phyloP scores from a whole-genome alignment of 2,113 vertebrate genomes.

The Laticauda laticaudata region DNA sequence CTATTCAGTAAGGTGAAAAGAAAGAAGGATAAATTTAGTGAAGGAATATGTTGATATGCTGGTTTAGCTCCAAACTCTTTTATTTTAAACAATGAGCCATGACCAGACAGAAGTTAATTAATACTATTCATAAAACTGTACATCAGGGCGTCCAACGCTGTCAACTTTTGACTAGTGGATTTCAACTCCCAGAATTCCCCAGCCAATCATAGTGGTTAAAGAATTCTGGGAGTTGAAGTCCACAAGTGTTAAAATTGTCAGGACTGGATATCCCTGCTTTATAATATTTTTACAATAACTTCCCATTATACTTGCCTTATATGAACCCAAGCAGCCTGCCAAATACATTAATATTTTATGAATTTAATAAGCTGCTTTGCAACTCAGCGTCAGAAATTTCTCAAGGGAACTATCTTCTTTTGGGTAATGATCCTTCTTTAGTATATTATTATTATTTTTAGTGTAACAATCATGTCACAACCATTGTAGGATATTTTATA shows the following conservation, averaged over 20 bases:
- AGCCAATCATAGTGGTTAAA: not conserved
- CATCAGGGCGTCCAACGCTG: not conserved
- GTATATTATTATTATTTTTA: conserved; percentile 39
- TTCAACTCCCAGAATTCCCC: not conserved
- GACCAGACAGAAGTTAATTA: conserved; percentile 29
- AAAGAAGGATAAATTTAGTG: not conserved
- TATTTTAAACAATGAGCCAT: conserved; percentile 17
- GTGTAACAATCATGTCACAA: conserved; percentile 24
- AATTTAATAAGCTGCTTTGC: conserved; percentile 41
- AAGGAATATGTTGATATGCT: not conserved
- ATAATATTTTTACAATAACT: conserved; percentile 42
- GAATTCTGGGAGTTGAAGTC: not conserved
- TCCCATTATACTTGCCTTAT: conserved; percentile 30
- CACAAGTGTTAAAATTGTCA: not conserved
- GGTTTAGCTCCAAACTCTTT: not conserved
- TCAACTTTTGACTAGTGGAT: not conserved
- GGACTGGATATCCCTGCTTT: not conserved
- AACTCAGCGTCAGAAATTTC: conserved; percentile 29
- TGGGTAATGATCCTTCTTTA: conserved; percentile 20
- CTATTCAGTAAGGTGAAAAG: not conserved
- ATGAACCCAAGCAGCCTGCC: conserved; percentile 25
- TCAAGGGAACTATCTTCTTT: conserved; percentile 28
- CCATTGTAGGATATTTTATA: conserved; percentile 32
- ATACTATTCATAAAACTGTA: conserved; percentile 28
- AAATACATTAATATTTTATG: conserved; percentile 53